phyloP scores from a whole-genome alignment of 2,113 vertebrate genomes.

The Pachyramphus minor region DNA sequence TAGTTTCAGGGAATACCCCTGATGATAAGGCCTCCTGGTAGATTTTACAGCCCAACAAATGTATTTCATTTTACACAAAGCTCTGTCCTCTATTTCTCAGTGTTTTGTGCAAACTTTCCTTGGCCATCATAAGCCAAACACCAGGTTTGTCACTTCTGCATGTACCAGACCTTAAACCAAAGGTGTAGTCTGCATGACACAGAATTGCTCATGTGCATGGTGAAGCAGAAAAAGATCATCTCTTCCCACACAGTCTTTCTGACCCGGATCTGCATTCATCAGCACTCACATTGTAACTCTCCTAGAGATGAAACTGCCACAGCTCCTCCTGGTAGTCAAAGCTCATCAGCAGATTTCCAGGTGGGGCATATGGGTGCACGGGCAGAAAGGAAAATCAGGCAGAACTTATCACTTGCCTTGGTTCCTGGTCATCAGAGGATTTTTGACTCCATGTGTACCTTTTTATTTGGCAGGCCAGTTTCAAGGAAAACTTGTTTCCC shows the following conservation, averaged over 20 bases:
- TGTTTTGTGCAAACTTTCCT: background rate
- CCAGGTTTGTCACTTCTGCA: background rate
- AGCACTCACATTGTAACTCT: background rate
- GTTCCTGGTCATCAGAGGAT: background rate
- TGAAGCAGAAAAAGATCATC: background rate
- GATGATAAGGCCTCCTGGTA: background rate
- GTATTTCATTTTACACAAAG: background rate
- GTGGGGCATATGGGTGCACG: background rate
- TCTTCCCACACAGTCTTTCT: background rate
- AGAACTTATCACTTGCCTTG: background rate
- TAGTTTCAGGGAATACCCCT: background rate
- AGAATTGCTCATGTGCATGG: background rate
- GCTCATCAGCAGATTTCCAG: background rate
- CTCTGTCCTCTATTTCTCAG: background rate
- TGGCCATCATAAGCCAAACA: background rate
- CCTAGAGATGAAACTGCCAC: background rate
- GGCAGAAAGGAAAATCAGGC: background rate
- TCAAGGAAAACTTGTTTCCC: background rate
- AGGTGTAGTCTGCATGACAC: background rate
- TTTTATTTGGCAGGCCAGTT: background rate
- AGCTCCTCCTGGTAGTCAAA: background rate
- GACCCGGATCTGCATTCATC: fast-evolving
- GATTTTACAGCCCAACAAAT: background rate
- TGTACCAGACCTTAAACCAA: background rate
- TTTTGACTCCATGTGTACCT: background rate